Evolutionary conservation across 2,888 invertebrate species (phyloP), one percentile per base, ranked within the genome.

Genomic region (Drosophila antonietae): DNA sequence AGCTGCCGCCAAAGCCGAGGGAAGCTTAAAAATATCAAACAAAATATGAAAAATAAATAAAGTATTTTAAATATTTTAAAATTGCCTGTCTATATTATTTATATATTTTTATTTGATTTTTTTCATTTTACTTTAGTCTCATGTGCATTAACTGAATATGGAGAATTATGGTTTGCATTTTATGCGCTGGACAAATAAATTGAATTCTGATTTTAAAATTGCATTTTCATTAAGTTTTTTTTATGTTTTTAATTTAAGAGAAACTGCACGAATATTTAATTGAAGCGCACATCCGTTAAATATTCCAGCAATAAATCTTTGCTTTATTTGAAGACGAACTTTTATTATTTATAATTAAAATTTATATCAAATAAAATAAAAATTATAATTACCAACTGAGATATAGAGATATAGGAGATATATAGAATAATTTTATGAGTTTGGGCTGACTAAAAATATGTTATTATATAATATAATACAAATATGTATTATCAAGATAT

Each of bases 1-100:
- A 83, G 68, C 83, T 78, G 83, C 68, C 59, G 75, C 23, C 51
- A 35, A 14, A 37, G 47, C 35, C 58, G 43, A 46, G 58, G 56
- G 44, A 41, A 15, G 28, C 49, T 44, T 55, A 39, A 56, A 41
- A 46, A 49, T 23, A 47, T 37, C 8, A 55, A 66, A 59, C n/a
- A 57, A 58, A 58, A 53, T 53, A 53, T 37, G 49, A 63, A 20
- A 57, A 73, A 37, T 52, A 56, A 78, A 66, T 23, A 14, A 46
- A 46, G 23, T 46, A 59, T 52, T 37, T 44, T 68, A 56, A 18
- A 51, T 49, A 69, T 59, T 66, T 49, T 39, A 68, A 74, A 73
- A 60, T 73, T 28, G 66, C 63, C 63, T 62, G 73, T 73, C 68
- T 68, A 68, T 68, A 72, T 49, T 18, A 1, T 12, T 8, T 18